Evolutionary conservation across 2,113 vertebrate species (phyloP), one percentile per base, ranked within the genome.

Genomic region (Bothrops jararaca): DNA sequence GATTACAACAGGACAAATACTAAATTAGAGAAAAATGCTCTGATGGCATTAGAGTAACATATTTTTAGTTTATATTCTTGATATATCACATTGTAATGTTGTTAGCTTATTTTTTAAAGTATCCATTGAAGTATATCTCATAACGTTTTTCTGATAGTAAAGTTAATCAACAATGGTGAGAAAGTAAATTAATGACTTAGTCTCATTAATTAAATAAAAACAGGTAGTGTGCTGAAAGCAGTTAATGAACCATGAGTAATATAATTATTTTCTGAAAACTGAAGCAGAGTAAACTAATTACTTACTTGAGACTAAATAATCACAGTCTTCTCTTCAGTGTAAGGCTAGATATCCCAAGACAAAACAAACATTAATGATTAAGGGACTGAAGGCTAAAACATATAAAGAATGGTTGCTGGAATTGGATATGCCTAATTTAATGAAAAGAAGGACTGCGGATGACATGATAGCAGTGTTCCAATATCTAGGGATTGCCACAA

Each of bases 211-310:
- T 96, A 96, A 96, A 95, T 95, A 96, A 96, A 97, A 92, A 94
- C 93, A 39, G 58, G 93, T 97, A 92, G 95, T 97, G 92, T 97
- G 58, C 94, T 96, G 90, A 93, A 97, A 97, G 96, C 95, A 96
- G 95, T 97, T 96, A 96, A 97, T 96, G 95, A 93, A 94, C 95
- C 94, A 92, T 91, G 94, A 95, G 92, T 96, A 96, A 94, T 92
- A 92, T 94, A 96, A 93, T 96, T 97, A 97, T 96, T 97, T 97
- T 97, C 95, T 95, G 95, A 96, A 95, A 96, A 95, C 93, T 95
- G 95, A 96, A 95, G 92, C 86, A 95, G 95, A 93, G 95, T 96
- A 93, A 96, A 95, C 90, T 95, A 89, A 96, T 96, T 96, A 96
- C 94, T 96, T 96, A 94, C 93, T 94, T 96, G 96, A 96, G 93